phyloP scores from a whole-genome alignment of 2,797 vertebrate species.

The Pangasius djambal region DNA sequence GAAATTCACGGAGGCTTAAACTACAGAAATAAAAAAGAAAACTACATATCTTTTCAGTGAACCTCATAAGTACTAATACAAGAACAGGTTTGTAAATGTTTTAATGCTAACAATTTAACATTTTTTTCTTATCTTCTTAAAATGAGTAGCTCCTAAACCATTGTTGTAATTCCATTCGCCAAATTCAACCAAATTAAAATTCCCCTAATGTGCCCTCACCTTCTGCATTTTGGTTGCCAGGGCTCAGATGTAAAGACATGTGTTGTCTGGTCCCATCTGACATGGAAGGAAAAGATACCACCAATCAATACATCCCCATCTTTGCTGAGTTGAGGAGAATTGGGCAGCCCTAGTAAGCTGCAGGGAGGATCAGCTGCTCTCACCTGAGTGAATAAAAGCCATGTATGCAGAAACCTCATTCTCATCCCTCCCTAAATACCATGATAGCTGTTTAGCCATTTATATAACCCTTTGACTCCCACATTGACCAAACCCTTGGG shows the following conservation, averaged over 20 bases:
- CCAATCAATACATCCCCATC: conserved; percentile 60
- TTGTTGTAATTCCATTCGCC: too few relatives aligned
- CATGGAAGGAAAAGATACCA: conserved; percentile 63
- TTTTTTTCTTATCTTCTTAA: too few relatives aligned
- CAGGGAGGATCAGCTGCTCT: conserved; percentile 52
- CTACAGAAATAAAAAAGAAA: conserved; percentile 6
- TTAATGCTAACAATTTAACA: too few relatives aligned
- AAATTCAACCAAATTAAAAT: too few relatives aligned
- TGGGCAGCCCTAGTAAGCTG: conserved; percentile 34
- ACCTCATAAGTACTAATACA: too few relatives aligned
- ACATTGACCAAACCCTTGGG: too few relatives aligned
- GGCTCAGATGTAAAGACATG: conserved; percentile 53
- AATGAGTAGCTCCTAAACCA: too few relatives aligned
- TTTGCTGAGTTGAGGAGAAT: conserved; percentile 39
- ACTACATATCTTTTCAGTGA: too few relatives aligned
- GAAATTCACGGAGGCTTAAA: conserved; percentile 59
- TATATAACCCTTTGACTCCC: not conserved
- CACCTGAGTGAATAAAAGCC: too few relatives aligned
- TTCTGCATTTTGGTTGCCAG: conserved; percentile 52
- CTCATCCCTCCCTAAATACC: not conserved
- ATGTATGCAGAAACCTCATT: conserved; percentile 36
- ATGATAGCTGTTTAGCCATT: not conserved
- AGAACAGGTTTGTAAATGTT: too few relatives aligned
- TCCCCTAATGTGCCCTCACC: conserved; percentile 40
- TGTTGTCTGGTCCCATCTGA: conserved; percentile 54